A percentile compares a stretch with the other conserved stretches of the same genome.
Evolutionary conservation across 1,140 invertebrate genomes (phyloP).

Genomic region (Paraescarpia echinospica): DNA sequence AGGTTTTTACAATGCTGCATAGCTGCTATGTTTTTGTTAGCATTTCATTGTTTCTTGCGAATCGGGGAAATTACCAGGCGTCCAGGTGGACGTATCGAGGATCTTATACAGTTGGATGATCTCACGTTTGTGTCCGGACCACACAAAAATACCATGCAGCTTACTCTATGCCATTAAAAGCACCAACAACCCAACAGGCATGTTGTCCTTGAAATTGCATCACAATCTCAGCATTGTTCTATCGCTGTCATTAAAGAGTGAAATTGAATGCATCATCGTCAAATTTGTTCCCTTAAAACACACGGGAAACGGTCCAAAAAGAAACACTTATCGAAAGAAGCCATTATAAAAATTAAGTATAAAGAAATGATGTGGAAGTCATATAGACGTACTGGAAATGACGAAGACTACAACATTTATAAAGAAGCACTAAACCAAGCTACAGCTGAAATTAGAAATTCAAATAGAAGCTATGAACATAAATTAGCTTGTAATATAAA

Average conservation of each 20-base stretch:
- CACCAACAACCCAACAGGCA: neutral
- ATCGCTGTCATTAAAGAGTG: neutral
- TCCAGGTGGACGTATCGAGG: neutral
- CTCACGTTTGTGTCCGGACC: neutral
- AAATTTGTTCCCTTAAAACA: too few species aligned
- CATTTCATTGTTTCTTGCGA: neutral
- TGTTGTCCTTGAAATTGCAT: neutral
- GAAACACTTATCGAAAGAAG: too few species aligned
- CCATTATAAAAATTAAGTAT: too few species aligned
- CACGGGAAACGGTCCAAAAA: too few species aligned
- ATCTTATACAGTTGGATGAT: neutral
- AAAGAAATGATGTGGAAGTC: too few species aligned
- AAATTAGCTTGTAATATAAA: too few species aligned
- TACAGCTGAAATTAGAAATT: too few species aligned
- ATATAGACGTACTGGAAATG: too few species aligned
- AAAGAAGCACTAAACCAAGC: too few species aligned
- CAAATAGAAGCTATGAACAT: too few species aligned
- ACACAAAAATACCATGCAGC: neutral
- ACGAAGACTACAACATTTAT: too few species aligned
- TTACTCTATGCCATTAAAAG: neutral
- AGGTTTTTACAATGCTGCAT: neutral
- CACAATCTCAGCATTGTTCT: neutral
- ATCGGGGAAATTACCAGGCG: neutral
- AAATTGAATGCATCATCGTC: too few species aligned
- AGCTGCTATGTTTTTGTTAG: neutral